Conservation (phyloP, 2,888 invertebrate genomes). For the Polyploca ridens region DNA sequence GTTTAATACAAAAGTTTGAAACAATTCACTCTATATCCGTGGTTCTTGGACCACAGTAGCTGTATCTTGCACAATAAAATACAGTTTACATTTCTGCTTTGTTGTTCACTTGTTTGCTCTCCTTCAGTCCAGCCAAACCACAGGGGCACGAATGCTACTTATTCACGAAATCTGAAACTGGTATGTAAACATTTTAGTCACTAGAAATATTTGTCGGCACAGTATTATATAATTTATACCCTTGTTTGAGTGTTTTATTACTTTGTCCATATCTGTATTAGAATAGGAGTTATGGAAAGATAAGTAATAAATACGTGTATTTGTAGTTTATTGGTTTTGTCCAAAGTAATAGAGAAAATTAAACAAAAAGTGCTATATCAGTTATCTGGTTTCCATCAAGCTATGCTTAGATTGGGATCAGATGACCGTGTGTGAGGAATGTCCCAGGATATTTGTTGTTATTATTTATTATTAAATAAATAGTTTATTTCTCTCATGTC, state of each 20-base stretch:
- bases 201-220: background rate
- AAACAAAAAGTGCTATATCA: too few relatives aligned
- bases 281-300: background rate
- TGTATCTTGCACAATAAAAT: slow-evolving; percentile 64
- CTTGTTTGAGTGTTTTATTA: background rate
- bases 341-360: background rate
- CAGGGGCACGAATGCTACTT: slow-evolving; percentile 45
- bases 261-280: background rate
- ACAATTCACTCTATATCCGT: slow-evolving; percentile 32
- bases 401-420: too few relatives aligned
- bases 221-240: background rate
- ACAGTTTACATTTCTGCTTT: slow-evolving; percentile 67
- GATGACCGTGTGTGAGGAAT: too few relatives aligned
- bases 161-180: slow-evolving; percentile 51
- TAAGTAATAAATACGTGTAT: slow-evolving; percentile 16
- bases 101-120: slow-evolving; percentile 59
- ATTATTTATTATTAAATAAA: too few relatives aligned
- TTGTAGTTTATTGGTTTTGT: background rate
- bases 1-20: background rate
- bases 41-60: slow-evolving; percentile 38
- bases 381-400: too few relatives aligned
- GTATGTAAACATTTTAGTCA: slow-evolving; percentile 12
- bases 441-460: too few relatives aligned
- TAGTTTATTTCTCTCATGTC: too few relatives aligned
- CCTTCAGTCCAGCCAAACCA: slow-evolving; percentile 35